These are phyloP conservation scores for Ruditapes philippinarum DNA, from an alignment of 1,140 invertebrate genomes.

Conservation along the genomic window DNA sequence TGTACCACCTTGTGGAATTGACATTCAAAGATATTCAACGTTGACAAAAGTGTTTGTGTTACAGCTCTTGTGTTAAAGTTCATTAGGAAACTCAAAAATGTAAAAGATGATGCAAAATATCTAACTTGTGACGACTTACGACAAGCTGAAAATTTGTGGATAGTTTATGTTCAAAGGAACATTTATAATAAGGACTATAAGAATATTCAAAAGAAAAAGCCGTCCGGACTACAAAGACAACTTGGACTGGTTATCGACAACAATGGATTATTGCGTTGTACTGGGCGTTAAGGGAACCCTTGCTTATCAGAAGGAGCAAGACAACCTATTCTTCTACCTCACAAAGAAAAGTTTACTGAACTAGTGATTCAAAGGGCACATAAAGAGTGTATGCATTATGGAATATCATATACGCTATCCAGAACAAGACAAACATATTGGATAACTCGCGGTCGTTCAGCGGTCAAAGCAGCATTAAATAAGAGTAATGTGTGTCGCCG, in stretches of 20 bases:
- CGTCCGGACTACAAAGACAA: neutral
- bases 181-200: neutral
- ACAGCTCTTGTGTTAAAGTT: neutral
- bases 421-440: neutral
- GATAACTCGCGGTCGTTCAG: neutral
- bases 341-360: neutral
- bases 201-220: neutral
- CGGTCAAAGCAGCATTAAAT: neutral
- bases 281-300: neutral
- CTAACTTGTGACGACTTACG: no score
- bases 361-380: slow-evolving; percentile 15
- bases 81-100: neutral
- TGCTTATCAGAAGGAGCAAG: slow-evolving; percentile 8
- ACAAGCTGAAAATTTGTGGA: neutral
- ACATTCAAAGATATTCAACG: slow-evolving; percentile 13
- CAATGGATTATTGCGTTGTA: neutral
- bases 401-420: neutral
- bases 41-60: slow-evolving; percentile 25
- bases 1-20: no score
- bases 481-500: neutral
- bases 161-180: neutral
- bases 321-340: neutral
- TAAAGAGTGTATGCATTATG: neutral
- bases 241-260: neutral
- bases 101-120: neutral